Conservation (phyloP, 1,140 invertebrate species). For the Pachypeltis micranthus region DNA sequence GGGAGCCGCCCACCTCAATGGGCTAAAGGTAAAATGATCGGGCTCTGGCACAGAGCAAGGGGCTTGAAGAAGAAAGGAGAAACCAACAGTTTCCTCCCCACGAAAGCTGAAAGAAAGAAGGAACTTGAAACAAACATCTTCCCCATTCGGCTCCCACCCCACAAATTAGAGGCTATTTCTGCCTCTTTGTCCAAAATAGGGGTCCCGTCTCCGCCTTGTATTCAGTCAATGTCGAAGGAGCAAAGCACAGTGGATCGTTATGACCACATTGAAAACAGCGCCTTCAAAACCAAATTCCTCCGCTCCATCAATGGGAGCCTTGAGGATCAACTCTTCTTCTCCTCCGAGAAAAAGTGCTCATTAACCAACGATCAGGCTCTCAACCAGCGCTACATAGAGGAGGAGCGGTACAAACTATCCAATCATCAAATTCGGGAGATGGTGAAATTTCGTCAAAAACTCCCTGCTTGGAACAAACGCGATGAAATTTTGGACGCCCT, state of each 20-base stretch:
- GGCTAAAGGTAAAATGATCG: constrained; percentile 4
- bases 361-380: constrained; percentile 24
- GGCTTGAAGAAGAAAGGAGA: background rate
- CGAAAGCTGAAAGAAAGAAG: background rate
- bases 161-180: background rate
- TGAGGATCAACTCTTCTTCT: constrained; percentile 24
- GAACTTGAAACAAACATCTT: background rate
- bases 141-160: background rate
- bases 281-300: constrained; percentile 31
- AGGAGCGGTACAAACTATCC: constrained; percentile 25
- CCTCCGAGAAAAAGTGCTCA: background rate
- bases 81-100: background rate
- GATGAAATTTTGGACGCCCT: constrained; percentile 30
- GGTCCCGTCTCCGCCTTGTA: constrained; percentile 1
- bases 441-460: constrained; percentile 29
- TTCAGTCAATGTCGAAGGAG: background rate
- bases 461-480: constrained; percentile 31
- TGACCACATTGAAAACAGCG: constrained; percentile 29
- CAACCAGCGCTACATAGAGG: constrained; percentile 27
- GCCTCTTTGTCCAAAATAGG: background rate
- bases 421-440: constrained; percentile 28
- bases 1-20: background rate
- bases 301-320: constrained; percentile 30
- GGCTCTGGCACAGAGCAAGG: background rate
- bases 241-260: constrained; percentile 30